A percentile compares a stretch with the other conserved stretches of the same genome.
phyloP scores from a whole-genome alignment of 2,113 vertebrate species.

The Alexandromys fortis region DNA sequence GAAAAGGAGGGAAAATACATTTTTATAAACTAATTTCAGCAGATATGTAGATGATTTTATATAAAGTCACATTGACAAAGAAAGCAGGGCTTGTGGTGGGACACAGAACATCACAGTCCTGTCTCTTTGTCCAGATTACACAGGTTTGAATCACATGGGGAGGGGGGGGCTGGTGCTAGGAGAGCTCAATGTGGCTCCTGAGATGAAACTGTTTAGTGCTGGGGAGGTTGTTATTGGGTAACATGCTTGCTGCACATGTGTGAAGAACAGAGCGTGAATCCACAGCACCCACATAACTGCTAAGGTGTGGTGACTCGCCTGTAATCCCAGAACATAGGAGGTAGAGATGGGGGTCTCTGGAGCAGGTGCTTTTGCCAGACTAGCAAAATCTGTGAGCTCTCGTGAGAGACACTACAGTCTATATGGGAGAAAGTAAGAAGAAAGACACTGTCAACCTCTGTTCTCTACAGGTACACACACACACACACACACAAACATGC shows the following conservation, averaged over 20 bases:
- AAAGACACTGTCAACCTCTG: too few relatives aligned
- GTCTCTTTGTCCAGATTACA: rapidly evolving
- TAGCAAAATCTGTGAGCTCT: neutral
- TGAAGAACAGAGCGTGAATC: neutral
- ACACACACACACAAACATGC: neutral
- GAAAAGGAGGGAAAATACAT: conserved; percentile 18
- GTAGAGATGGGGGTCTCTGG: neutral
- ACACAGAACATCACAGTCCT: neutral
- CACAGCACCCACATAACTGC: neutral
- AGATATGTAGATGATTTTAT: neutral
- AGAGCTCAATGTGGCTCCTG: neutral
- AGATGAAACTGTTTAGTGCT: neutral
- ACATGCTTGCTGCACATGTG: neutral
- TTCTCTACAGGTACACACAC: neutral
- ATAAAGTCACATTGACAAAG: neutral
- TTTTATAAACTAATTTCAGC: conserved; percentile 55
- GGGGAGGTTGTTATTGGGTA: neutral
- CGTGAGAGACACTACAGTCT: neutral
- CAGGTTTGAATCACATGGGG: neutral
- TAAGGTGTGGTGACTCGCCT: neutral
- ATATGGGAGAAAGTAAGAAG: neutral
- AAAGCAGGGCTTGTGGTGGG: neutral
- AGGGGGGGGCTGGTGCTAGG: neutral
- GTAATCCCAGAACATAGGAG: neutral
- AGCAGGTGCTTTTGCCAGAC: neutral